A percentile compares a stretch with the other conserved stretches of the same genome.
phyloP scores from a whole-genome alignment of 92 coral and sea anemone species.

The Zoanthus sociatus region DNA sequence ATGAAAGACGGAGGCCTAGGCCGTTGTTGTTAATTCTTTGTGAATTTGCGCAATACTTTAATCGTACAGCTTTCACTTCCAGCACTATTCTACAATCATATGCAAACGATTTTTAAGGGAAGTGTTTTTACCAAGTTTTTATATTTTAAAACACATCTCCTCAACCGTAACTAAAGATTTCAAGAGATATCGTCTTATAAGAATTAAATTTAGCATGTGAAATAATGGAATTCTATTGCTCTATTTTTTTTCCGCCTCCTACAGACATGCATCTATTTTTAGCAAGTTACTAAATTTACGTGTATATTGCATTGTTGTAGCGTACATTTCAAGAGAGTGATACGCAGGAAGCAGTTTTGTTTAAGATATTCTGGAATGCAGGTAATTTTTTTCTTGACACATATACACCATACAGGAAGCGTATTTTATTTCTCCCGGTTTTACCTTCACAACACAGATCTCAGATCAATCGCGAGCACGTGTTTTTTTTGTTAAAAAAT shows the following conservation, averaged over 20 bases:
- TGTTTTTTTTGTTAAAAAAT: not conserved
- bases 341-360: slow-evolving; percentile 30
- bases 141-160: not conserved
- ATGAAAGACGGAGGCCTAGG: not conserved
- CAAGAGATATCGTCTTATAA: not conserved
- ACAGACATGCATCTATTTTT: slow-evolving; percentile 7
- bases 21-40: not conserved
- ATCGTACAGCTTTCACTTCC: too few relatives aligned
- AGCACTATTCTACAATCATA: not conserved
- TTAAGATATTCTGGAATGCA: slow-evolving; percentile 26
- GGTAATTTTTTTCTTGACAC: not conserved
- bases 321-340: not conserved
- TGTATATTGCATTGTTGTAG: slow-evolving; percentile 10
- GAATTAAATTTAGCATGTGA: not conserved
- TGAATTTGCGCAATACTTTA: too few relatives aligned
- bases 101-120: too few relatives aligned
- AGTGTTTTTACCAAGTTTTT: not conserved
- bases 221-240: not conserved
- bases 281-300: not conserved
- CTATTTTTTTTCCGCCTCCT: not conserved
- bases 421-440: not conserved
- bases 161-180: not conserved
- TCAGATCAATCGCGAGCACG: not conserved
- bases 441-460: not conserved
- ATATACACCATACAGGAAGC: slow-evolving; percentile 17